Conservation (phyloP, 2,113 vertebrate species). For the Pseudonaja textilis region DNA sequence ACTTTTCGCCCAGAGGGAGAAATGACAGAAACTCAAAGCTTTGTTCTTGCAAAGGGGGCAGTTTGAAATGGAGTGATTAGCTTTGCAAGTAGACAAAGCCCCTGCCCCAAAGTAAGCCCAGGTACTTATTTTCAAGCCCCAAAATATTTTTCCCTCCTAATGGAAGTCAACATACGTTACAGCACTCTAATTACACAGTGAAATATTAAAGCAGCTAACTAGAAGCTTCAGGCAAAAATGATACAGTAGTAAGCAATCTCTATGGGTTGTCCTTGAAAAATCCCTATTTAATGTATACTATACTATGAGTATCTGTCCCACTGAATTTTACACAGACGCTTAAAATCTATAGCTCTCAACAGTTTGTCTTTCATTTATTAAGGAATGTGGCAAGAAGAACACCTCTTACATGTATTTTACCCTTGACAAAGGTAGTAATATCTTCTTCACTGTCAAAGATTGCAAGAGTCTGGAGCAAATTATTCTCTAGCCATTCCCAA, state of each 20-base stretch:
- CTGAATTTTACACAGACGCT: not conserved
- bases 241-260: not conserved
- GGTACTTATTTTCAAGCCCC: no score
- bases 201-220: not conserved
- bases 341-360: accelerated
- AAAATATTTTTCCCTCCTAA: not conserved
- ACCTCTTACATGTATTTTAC: constrained; percentile 88
- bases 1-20: no score
- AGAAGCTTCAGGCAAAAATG: not conserved
- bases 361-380: not conserved
- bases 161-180: not conserved
- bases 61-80: no score
- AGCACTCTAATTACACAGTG: not conserved
- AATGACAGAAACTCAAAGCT: no score
- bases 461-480: constrained; percentile 93
- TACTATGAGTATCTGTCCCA: not conserved
- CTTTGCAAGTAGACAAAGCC: no score
- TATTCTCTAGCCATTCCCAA: constrained; percentile 97
- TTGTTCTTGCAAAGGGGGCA: no score
- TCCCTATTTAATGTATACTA: not conserved
- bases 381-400: not conserved
- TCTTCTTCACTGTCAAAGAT: constrained; percentile 97
- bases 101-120: no score
- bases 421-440: constrained; percentile 95
- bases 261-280: not conserved